phyloP scores from a whole-genome alignment of 2,888 invertebrate species.

The Cheilosia pagana region DNA sequence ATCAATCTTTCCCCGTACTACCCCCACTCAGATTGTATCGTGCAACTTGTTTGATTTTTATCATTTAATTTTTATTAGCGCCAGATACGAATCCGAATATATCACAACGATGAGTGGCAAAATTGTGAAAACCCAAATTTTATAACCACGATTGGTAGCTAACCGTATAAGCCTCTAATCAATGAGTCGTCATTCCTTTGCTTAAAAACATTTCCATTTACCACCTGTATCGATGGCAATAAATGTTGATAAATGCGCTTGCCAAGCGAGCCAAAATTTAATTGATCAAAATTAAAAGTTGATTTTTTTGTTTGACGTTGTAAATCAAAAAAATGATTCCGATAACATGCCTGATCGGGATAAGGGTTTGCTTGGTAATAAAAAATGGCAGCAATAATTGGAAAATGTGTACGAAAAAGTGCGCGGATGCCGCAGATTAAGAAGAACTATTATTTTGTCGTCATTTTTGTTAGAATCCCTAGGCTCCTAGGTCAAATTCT shows the following conservation, averaged over 20 bases:
- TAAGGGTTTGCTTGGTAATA: background rate
- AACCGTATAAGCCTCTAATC: background rate
- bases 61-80: conserved; percentile 6
- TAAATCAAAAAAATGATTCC: conserved; percentile 3
- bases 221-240: background rate
- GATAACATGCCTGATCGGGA: background rate
- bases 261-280: background rate
- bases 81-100: background rate
- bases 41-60: background rate
- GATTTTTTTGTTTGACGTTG: background rate
- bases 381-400: background rate
- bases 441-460: too few relatives aligned
- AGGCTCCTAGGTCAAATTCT: too few relatives aligned
- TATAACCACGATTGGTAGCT: background rate
- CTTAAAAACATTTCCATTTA: background rate
- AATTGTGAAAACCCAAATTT: conserved; percentile 7
- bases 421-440: background rate
- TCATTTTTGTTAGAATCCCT: too few relatives aligned
- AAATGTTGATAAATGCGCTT: background rate
- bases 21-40: background rate
- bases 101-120: background rate
- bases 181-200: background rate
- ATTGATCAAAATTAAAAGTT: background rate
- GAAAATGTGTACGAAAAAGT: background rate
- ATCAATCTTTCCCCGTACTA: background rate